Percentiles rank a stretch among this genome's conserved stretches.
These are phyloP conservation scores for Pogonophryne albipinna DNA, from an alignment of 2,797 vertebrate genomes.

Conservation along the genomic window DNA sequence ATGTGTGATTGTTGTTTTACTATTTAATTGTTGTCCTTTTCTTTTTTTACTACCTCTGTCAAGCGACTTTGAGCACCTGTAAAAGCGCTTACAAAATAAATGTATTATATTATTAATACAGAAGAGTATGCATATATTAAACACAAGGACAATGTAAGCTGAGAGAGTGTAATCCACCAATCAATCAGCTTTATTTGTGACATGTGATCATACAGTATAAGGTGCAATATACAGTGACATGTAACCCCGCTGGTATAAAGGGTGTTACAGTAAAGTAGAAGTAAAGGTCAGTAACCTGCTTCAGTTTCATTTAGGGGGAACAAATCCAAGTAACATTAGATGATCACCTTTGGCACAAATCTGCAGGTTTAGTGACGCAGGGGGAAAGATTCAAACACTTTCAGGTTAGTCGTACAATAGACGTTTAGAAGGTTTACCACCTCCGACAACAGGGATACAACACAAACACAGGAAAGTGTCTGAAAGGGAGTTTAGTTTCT, in stretches of 20 bases:
- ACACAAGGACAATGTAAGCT: no score
- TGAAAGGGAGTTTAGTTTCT: constrained; percentile 7
- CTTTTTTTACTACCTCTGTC: no score
- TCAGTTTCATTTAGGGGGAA: constrained; percentile 31
- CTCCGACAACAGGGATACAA: not conserved
- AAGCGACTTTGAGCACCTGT: no score
- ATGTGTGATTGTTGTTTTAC: no score
- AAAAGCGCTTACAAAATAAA: no score
- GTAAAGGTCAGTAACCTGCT: constrained; percentile 52
- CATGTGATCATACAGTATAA: no score
- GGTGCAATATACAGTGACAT: no score
- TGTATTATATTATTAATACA: no score
- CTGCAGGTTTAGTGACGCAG: not conserved
- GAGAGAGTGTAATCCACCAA: not conserved
- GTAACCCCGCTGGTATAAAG: not conserved
- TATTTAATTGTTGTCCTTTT: no score
- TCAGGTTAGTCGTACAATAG: not conserved
- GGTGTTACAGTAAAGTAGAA: constrained; percentile 6
- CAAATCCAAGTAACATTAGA: constrained; percentile 19
- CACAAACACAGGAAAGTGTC: constrained; percentile 19
- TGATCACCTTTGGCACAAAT: constrained; percentile 35
- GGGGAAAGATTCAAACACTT: not conserved
- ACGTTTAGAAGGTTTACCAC: not conserved
- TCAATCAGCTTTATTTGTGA: no score
- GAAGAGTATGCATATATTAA: no score